These are phyloP conservation scores for Sarcophilus harrisii DNA, from an alignment of 2,797 vertebrate species.

Conservation along the genomic window DNA sequence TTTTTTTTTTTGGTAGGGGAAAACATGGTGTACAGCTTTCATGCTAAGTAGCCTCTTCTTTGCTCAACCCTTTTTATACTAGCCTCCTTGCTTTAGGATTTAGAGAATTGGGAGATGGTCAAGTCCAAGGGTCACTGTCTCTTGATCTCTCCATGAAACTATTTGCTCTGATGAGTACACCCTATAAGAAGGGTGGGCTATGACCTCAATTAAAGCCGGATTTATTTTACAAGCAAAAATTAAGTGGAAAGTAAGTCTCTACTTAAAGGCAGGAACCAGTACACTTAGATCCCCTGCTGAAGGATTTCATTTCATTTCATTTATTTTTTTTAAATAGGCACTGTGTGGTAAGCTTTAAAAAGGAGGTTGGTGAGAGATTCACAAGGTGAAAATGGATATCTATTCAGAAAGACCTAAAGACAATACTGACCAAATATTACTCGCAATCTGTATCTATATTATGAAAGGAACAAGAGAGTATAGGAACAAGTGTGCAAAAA, in stretches of 20 bases:
- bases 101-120: conserved; percentile 39
- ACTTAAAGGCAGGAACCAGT: conserved; percentile 2
- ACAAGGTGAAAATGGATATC: not conserved
- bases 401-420: not conserved
- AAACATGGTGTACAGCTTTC: not conserved
- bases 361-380: not conserved
- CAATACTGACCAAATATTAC: not conserved
- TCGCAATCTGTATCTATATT: not conserved
- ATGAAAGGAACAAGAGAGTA: not conserved
- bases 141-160: not conserved
- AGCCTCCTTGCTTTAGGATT: not conserved
- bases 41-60: not conserved
- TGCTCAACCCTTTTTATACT: not conserved
- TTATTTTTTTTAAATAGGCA: not conserved
- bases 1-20: conserved; percentile 3
- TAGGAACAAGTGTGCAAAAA: conserved; percentile 12
- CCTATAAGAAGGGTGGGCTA: conserved; percentile 38
- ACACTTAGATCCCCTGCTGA: conserved; percentile 8
- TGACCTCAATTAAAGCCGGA: conserved; percentile 11
- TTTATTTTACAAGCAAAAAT: conserved; percentile 26
- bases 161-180: conserved; percentile 1
- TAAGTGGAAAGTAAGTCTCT: conserved; percentile 6
- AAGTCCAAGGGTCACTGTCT: not conserved
- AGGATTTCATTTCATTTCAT: not conserved
- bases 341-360: not conserved